Base-by-base conservation (phyloP, 2,113 vertebrate genomes). In the Columba janthina region DNA sequence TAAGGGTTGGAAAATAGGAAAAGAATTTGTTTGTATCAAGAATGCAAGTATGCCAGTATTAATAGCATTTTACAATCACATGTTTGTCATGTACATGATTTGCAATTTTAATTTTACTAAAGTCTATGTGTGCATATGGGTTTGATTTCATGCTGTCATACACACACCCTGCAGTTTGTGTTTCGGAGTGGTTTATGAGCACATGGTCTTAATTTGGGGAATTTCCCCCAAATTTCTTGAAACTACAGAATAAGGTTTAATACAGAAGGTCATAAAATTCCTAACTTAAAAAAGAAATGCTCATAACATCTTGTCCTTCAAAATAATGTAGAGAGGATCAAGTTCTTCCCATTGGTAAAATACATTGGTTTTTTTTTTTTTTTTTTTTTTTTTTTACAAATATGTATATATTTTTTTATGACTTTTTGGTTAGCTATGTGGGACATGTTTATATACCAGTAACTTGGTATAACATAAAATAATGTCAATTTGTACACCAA, bases 41-140 rank as follows among this genome's bases (percentile, higher is more conserved):
- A 65, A 29, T n/a, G 53, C 53, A 17, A 72, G n/a, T 20, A 4
- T 90, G 83, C 89, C 88, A 77, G 4, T 18, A 80, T 71, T 48
- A 42, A 71, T 48, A 60, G 51, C 64, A 22, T 74, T 93, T 93
- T 93, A 80, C 90, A 93, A 17, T 93, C 85, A 11, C 46, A 9
- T 77, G 90, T 93, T 94, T 92, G 90, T 94, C 94, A 62, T 72
- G 83, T 89, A 65, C 57, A 40, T 86, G 90, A 94, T 96, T 96
- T 97, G 92, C 94, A 96, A 54, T 95, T 94, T 93, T 96, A 93
- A 96, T 96, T 93, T 92, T 26, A 18, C 67, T 44, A 5, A 95
- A 90, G 87, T 16, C 72, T 89, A 0, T 57, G 48, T 53, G 87
- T 86, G 44, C 94, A 92, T 28, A 9, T 96, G 94, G 94, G 22